Conservation (phyloP, 1,140 invertebrate genomes). For the Liolophura sinensis region DNA sequence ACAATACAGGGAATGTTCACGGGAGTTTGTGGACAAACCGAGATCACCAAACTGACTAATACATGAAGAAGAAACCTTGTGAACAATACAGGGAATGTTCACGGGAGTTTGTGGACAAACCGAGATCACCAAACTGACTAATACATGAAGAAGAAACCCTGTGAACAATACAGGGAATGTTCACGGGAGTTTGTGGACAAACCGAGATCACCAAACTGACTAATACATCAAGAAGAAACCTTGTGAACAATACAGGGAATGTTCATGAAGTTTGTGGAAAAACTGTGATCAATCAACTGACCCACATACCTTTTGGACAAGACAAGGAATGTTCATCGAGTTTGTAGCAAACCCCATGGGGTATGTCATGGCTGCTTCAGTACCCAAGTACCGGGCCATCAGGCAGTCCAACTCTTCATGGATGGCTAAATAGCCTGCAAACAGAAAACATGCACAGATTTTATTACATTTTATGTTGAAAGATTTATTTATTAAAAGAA, state of each 20-base stretch:
- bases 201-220: too few species aligned
- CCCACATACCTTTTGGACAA: constrained; percentile 67
- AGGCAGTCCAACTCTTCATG: constrained; percentile 80
- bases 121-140: constrained; percentile 46
- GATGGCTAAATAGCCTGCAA: constrained; percentile 69
- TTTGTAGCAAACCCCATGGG: constrained; percentile 98
- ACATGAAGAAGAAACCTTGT: constrained; percentile 63
- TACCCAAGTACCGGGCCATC: constrained; percentile 83
- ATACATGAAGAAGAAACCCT: too few species aligned
- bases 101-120: constrained; percentile 94
- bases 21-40: too few species aligned
- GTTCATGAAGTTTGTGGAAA: too few species aligned
- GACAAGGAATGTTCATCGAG: constrained; percentile 82
- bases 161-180: too few species aligned
- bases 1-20: too few species aligned
- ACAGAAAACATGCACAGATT: not conserved
- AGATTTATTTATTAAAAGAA: too few species aligned
- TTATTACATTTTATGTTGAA: too few species aligned
- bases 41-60: not conserved
- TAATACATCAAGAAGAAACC: too few species aligned
- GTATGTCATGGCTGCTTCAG: constrained; percentile 89
- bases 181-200: too few species aligned
- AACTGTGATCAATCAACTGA: too few species aligned
- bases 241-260: too few species aligned
- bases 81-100: constrained; percentile 82